Base-by-base conservation (phyloP, 2,888 invertebrate species). In the Aradus depressus region DNA sequence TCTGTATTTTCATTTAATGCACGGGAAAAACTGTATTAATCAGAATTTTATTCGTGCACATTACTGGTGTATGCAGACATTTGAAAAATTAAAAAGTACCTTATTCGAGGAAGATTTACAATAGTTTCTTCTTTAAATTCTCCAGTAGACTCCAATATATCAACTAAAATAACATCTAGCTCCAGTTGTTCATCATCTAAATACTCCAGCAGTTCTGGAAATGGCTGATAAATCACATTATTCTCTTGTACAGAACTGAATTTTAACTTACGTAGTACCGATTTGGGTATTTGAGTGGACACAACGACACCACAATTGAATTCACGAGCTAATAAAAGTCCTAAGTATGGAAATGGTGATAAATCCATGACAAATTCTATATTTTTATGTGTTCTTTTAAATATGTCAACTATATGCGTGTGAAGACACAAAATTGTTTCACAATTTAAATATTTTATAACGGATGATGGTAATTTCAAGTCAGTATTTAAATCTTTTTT, bases 141-240 rank as follows among this genome's bases (percentile, higher is more conserved):
- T 4, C 81, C 81, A 60, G 73, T 72, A 1, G 68, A 51, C 52
- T 75, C 74, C 52, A 80, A 66, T 22, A 73, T 67, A 62, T 78
- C 73, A 49, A 70, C 65, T 57, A 76, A 69, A 61, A 80, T 67
- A 3, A 73, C 66, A 66, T 80, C 77, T 59, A 71, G 72, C 51
- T 68, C 67, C n/a, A 12, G n/a, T 18, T 47, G 26, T 26, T 22
- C 18, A 2, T 47, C 23, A n/a, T 47, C 38, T 1, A 34, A 2
- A 2, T 10, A 19, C 2, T 3, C 12, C 14, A 47, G 12, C 16
- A 38, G 19, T 25, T 47, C 47, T 1, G 16, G n/a, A 37, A 37
- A 47, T 18, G 1, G 6, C 23, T 8, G 8, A 47, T 18, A 35
- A 2, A 14, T 47, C 10, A 47, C 19, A 22, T 47, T 37, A 32